Evolutionary conservation across 2,888 invertebrate species (phyloP).

Genomic region (Phorcus lineatus): DNA sequence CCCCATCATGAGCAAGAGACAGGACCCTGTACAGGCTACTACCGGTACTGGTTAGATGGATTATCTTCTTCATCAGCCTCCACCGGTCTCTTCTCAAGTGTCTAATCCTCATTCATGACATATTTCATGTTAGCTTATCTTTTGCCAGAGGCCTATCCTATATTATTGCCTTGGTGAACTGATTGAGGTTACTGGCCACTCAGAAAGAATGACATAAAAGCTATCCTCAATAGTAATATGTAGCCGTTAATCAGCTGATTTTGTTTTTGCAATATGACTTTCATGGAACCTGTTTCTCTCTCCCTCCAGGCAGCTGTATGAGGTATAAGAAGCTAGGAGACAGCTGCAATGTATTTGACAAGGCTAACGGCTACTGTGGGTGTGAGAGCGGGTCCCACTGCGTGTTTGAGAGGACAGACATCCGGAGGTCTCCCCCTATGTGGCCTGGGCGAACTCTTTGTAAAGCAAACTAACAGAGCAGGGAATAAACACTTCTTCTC

Average conservation of each 20-base stretch:
- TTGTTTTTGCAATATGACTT: too few species aligned
- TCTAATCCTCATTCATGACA: background rate
- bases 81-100: background rate
- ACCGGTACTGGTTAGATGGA: background rate
- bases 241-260: too few species aligned
- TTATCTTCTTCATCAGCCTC: background rate
- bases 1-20: conserved; percentile 2
- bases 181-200: too few species aligned
- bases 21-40: background rate
- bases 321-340: conserved; percentile 31
- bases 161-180: too few species aligned
- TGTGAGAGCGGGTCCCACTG: conserved; percentile 35
- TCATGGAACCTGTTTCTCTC: too few species aligned
- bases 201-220: too few species aligned
- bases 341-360: conserved; percentile 28
- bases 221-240: too few species aligned
- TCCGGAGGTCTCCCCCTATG: background rate
- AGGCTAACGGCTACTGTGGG: conserved; percentile 41
- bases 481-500: too few species aligned
- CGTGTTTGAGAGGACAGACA: background rate
- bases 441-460: background rate
- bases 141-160: too few species aligned
- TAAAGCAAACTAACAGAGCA: background rate
- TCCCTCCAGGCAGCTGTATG: conserved; percentile 29
- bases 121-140: too few species aligned